Evolutionary conservation across 2,888 invertebrate species (phyloP), one percentile per base, ranked within the genome.

Genomic region (Tenthredo distinguenda): DNA sequence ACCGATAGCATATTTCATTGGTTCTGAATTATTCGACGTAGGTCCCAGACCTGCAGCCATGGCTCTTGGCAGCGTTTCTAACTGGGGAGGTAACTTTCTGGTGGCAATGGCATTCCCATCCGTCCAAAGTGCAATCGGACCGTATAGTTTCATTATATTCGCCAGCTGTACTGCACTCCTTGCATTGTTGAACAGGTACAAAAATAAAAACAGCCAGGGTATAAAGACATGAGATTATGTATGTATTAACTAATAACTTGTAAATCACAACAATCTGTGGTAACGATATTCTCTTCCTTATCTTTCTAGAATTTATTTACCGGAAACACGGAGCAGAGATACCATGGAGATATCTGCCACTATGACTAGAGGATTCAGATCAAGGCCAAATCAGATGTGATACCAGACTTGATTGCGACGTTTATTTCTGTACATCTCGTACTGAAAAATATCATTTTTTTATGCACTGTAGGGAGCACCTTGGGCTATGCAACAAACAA

Each of bases 51-150:
- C 97, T 0, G 96, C 96, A 31, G 98, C 97, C 83, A 98, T 98
- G 97, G 96, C 98, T 76, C 95, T 98, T 92, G 98, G 98, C 68
- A 97, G 97, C 87, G 95, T 98, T 90, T 95, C 96, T 86, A 98
- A 98, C 92, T 99, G 98, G 98, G 95, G 95, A 0, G 97, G 97
- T 72, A 98, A 98, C 94, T 97, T 98, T 92, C 91, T 97, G 7
- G 96, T 99, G 87, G 98, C 97, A 50, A 96, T 98, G 95, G 94
- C 95, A 31, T 98, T 98, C 94, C 96, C 96, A 10, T 93, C 94
- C 15, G 91, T 98, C 91, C 94, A 96, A 87, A 93, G 92, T 21
- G 89, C 93, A 47, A 95, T 97, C 87, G 97, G 97, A 0, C 94
- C 97, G 2, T 96, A 95, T 90, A 96, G 96, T 9, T 98, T 98